A percentile compares a stretch with the other conserved stretches of the same genome.
Evolutionary conservation across 1,140 invertebrate genomes (phyloP).

Genomic region (Drosophila sp.): DNA sequence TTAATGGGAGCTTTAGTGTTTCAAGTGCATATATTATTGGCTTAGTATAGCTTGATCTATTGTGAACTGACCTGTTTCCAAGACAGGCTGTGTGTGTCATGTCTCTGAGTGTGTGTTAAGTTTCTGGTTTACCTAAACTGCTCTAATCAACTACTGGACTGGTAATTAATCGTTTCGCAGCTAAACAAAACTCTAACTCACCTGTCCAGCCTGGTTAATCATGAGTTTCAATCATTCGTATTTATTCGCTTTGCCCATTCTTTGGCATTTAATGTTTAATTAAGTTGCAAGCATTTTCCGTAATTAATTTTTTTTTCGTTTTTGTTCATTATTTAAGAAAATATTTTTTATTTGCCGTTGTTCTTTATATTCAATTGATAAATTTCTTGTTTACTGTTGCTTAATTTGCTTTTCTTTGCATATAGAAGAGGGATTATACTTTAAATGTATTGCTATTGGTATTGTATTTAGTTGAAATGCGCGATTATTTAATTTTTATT

Average conservation of each 20-base stretch:
- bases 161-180: neutral
- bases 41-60: neutral
- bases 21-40: conserved; percentile 15
- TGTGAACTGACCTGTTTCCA: conserved; percentile 4
- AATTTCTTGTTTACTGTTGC: conserved; percentile 24
- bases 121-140: conserved; percentile 8
- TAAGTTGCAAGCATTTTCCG: conserved; percentile 36
- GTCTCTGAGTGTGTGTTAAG: conserved; percentile 12
- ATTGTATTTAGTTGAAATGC: conserved; percentile 67
- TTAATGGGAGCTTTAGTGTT: conserved; percentile 1
- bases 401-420: conserved; percentile 46
- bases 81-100: conserved; percentile 5
- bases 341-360: conserved; percentile 47
- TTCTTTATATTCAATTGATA: conserved; percentile 56
- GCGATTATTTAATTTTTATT: conserved; percentile 67
- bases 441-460: conserved; percentile 49
- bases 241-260: conserved; percentile 35
- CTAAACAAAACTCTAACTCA: conserved; percentile 41
- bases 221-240: conserved; percentile 12
- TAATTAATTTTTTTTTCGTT: conserved; percentile 9
- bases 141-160: conserved; percentile 26
- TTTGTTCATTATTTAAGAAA: conserved; percentile 43
- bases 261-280: conserved; percentile 42
- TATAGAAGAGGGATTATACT: conserved; percentile 74
- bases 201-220: conserved; percentile 21